phyloP scores from a whole-genome alignment of 2,797 vertebrate species.

The Cyclura pinguis region DNA sequence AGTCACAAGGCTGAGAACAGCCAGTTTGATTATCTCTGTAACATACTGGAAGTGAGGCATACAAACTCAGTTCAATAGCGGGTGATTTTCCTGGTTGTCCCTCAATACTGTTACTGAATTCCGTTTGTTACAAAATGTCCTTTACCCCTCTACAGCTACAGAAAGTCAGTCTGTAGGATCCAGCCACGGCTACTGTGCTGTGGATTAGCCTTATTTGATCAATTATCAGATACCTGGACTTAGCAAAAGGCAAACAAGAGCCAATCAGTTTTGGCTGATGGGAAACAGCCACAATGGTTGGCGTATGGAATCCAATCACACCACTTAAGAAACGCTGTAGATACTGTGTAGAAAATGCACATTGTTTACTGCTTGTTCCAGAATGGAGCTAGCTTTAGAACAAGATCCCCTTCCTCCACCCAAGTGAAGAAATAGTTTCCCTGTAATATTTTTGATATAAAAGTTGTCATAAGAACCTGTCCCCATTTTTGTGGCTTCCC shows the following conservation, averaged over 20 bases:
- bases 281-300: conserved; percentile 64
- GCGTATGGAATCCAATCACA: conserved; percentile 64
- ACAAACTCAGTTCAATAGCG: conserved; percentile 59
- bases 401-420: conserved; percentile 73
- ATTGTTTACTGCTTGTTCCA: conserved; percentile 69
- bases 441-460: conserved; percentile 79
- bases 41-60: conserved; percentile 68
- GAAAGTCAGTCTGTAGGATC: conserved; percentile 76
- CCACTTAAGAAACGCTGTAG: conserved; percentile 57
- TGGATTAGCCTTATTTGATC: conserved; percentile 79
- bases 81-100: conserved; percentile 69
- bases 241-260: conserved; percentile 80
- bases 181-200: conserved; percentile 76
- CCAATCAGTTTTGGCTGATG: conserved; percentile 70
- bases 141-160: conserved; percentile 75
- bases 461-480: conserved; percentile 78
- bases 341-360: conserved; percentile 73
- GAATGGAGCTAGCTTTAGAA: conserved; percentile 77
- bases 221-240: conserved; percentile 78
- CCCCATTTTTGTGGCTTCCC: conserved; percentile 74
- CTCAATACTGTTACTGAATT: conserved; percentile 78
- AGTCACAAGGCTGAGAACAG: conserved; percentile 64
- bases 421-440: conserved; percentile 71
- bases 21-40: conserved; percentile 66
- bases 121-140: conserved; percentile 74